Conservation (phyloP, 2,113 vertebrate species). For the Anoura caudifer region DNA sequence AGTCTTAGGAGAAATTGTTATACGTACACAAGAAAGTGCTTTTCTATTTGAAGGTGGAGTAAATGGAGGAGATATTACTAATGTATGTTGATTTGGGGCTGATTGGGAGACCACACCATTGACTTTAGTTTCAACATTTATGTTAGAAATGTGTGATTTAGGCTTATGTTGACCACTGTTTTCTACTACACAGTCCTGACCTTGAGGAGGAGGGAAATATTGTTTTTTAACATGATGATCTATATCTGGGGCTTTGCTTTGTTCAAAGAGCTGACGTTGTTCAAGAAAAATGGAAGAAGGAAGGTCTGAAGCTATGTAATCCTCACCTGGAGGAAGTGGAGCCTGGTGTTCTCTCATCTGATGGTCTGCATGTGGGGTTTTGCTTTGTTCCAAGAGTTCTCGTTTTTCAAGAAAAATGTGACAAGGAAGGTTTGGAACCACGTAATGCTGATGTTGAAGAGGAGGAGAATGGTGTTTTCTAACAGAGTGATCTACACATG, state of each 20-base stretch:
- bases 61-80: neutral
- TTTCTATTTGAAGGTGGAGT: constrained; percentile 71
- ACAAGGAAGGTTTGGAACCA: constrained; percentile 46
- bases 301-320: constrained; percentile 39
- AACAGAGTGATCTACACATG: rapidly evolving
- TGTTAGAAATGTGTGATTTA: neutral
- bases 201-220: neutral
- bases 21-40: constrained; percentile 82
- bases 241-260: constrained; percentile 46
- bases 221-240: constrained; percentile 29
- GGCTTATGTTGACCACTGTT: constrained; percentile 14
- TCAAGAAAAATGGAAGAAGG: constrained; percentile 56
- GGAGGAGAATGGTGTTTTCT: neutral
- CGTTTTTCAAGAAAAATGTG: constrained; percentile 54
- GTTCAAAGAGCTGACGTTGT: constrained; percentile 42
- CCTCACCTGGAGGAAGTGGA: constrained; percentile 31
- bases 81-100: neutral
- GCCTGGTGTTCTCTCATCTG: constrained; percentile 31
- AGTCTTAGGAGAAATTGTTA: constrained; percentile 83
- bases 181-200: neutral
- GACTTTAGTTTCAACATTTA: neutral
- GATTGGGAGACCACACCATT: rapidly evolving
- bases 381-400: constrained; percentile 48
- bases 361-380: constrained; percentile 16
- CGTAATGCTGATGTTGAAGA: constrained; percentile 34